Conservation (phyloP, 2,888 invertebrate species). For the Sinodicranocentrus sp. region DNA sequence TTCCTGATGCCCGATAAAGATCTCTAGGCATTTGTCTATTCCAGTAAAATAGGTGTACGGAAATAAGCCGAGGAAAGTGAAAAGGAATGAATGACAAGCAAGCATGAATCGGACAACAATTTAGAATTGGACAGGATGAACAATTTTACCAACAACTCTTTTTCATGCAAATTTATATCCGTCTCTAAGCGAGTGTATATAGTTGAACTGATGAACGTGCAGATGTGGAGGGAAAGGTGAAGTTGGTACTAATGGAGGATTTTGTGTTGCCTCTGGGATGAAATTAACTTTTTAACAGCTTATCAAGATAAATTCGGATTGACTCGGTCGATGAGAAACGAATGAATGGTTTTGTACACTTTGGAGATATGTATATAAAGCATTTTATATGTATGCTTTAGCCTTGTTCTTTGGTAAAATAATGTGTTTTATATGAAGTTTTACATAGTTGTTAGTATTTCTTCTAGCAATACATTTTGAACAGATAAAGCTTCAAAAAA, state of each 20-base stretch:
- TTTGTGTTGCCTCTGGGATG: constrained; percentile 57
- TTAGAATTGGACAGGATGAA: constrained; percentile 1
- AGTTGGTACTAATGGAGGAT: constrained; percentile 51
- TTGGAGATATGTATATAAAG: not conserved
- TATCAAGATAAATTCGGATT: constrained; percentile 67
- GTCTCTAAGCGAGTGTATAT: too few species aligned
- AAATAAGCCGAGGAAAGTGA: not conserved
- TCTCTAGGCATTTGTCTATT: too few species aligned
- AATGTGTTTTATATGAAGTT: constrained; percentile 7
- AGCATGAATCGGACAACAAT: constrained; percentile 57
- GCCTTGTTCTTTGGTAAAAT: not conserved
- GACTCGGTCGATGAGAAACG: constrained; percentile 55
- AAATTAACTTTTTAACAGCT: constrained; percentile 68
- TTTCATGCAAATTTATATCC: too few species aligned
- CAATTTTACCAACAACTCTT: too few species aligned
- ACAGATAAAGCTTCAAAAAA: constrained; percentile 56
- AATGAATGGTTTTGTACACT: constrained; percentile 15
- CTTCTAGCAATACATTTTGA: constrained; percentile 47
- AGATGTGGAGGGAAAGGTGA: constrained; percentile 25
- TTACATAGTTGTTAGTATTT: constrained; percentile 45
- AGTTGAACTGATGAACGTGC: constrained; percentile 8
- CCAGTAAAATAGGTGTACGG: too few species aligned
- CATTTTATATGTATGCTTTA: too few species aligned
- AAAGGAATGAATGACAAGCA: constrained; percentile 45
- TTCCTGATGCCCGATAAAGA: too few species aligned